A percentile compares a stretch with the other conserved stretches of the same genome.
Evolutionary conservation across 2,113 vertebrate genomes (phyloP).

Genomic region (Turdus rufiventris): DNA sequence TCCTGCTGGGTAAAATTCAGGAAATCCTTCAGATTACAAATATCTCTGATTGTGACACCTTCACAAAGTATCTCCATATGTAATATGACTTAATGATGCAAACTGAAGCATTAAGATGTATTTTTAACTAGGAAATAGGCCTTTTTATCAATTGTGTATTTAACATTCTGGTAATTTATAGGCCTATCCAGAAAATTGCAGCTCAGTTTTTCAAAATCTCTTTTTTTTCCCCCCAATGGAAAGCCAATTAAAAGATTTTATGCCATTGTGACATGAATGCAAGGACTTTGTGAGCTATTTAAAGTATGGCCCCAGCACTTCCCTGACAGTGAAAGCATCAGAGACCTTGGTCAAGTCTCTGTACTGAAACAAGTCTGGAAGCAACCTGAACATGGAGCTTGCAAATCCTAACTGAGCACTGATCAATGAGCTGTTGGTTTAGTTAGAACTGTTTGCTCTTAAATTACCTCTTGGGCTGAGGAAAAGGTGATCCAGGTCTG

Average conservation of each 20-base stretch:
- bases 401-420: background rate
- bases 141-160: background rate
- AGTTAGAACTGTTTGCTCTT: background rate
- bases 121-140: background rate
- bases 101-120: background rate
- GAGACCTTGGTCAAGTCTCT: background rate
- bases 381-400: background rate
- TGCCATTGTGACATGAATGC: accelerated
- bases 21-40: background rate
- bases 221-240: background rate
- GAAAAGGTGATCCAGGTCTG: background rate
- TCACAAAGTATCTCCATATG: background rate
- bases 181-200: background rate
- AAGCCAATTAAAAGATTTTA: background rate
- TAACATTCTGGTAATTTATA: background rate
- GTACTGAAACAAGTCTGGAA: background rate
- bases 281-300: background rate
- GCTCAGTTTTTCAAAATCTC: background rate
- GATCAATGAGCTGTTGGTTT: background rate
- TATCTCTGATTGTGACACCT: background rate
- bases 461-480: background rate
- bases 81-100: background rate
- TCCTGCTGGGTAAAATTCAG: background rate
- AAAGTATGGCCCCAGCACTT: background rate
- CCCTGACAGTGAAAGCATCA: background rate